A percentile compares a stretch with the other conserved stretches of the same genome.
Conservation (phyloP, 2,888 invertebrate genomes). For the Oxystoma pomonae region DNA sequence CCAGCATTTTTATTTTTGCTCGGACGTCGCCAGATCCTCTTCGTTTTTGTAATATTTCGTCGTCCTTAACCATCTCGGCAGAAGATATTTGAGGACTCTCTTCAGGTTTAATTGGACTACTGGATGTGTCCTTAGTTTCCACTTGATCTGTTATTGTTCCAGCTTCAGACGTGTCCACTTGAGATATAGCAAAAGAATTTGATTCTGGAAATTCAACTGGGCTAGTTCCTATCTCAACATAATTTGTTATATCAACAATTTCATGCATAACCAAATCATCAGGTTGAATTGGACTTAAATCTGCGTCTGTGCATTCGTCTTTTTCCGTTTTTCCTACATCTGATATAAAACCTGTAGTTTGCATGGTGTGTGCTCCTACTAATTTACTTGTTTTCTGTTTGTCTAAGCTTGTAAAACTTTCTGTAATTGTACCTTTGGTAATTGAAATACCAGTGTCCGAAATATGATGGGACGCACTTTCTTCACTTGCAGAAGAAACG, state of each 20-base stretch:
- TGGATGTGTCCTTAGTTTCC: conserved; percentile 52
- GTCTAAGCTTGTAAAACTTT: conserved; percentile 47
- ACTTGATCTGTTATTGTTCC: conserved; percentile 52
- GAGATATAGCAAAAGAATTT: conserved; percentile 43
- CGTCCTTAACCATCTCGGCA: conserved; percentile 38
- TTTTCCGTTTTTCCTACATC: conserved; percentile 50
- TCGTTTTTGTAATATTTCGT: conserved; percentile 42
- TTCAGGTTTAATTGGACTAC: conserved; percentile 50
- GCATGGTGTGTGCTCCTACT: conserved; percentile 44
- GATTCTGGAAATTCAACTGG: conserved; percentile 51
- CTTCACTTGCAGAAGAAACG: conserved; percentile 49
- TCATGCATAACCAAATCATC: conserved; percentile 48
- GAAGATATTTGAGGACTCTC: conserved; percentile 34
- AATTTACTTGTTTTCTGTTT: conserved; percentile 42
- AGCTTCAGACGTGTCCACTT: conserved; percentile 52
- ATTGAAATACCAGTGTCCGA: conserved; percentile 55
- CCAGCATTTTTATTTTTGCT: conserved; percentile 53
- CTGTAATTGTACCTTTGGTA: conserved; percentile 50
- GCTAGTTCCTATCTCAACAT: conserved; percentile 50
- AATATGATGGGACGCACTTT: conserved; percentile 51
- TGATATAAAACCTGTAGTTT: conserved; percentile 48
- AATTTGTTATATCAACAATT: conserved; percentile 44
- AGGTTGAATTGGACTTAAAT: conserved; percentile 54
- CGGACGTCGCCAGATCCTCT: conserved; percentile 54
- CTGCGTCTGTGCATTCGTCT: conserved; percentile 54